These are phyloP conservation scores for Gortyna flavago DNA, from an alignment of 2,888 invertebrate species.

Conservation along the genomic window DNA sequence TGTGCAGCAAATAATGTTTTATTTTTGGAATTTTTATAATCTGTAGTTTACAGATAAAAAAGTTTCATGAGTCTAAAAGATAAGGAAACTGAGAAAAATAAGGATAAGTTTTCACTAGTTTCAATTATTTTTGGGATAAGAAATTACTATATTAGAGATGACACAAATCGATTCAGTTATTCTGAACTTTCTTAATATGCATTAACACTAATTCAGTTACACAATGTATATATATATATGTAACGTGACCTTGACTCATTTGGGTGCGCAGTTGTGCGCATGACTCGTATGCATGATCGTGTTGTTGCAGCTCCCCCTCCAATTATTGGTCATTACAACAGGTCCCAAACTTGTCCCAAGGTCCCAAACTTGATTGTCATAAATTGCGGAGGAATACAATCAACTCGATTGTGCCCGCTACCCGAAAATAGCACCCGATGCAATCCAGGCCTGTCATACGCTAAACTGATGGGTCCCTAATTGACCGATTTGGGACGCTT, in stretches of 20 bases:
- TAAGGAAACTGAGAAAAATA: too few relatives aligned
- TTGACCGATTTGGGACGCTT: background rate
- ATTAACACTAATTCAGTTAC: background rate
- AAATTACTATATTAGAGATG: too few relatives aligned
- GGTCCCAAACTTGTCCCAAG: slow-evolving; percentile 4
- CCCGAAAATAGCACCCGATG: background rate
- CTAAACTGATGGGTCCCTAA: background rate
- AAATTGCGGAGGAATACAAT: background rate
- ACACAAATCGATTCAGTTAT: too few relatives aligned
- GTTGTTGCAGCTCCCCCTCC: slow-evolving; percentile 20
- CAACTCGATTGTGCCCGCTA: background rate
- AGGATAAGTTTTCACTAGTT: background rate
- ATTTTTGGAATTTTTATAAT: too few relatives aligned
- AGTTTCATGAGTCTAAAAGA: too few relatives aligned
- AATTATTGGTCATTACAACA: slow-evolving; percentile 20
- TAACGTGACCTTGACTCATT: background rate
- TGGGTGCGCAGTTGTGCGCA: background rate
- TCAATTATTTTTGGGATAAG: too few relatives aligned
- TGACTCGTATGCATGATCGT: slow-evolving; percentile 2
- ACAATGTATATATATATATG: background rate
- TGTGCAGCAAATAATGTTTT: too few relatives aligned
- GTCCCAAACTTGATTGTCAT: slow-evolving; percentile 17
- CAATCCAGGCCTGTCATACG: background rate
- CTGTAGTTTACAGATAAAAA: too few relatives aligned
- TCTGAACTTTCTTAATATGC: too few relatives aligned